phyloP scores from a whole-genome alignment of 2,888 invertebrate genomes.

The Lasioglossum marginatum region DNA sequence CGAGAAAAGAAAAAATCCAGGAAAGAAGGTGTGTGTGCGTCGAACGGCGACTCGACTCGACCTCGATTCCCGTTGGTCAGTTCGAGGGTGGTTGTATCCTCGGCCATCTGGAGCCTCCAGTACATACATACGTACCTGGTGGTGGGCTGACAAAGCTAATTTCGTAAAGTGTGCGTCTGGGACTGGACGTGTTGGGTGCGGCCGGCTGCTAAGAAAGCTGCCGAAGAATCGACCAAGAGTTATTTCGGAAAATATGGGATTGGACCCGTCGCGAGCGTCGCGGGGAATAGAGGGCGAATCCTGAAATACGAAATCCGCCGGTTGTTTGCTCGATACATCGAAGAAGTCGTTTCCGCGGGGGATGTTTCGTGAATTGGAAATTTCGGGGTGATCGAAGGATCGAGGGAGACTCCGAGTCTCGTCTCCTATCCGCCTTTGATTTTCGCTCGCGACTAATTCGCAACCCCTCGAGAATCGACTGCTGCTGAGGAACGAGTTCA shows the following conservation, averaged over 20 bases:
- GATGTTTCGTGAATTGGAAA: slow-evolving; percentile 34
- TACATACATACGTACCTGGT: slow-evolving; percentile 60
- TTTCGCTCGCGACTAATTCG: neutral
- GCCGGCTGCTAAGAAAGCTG: slow-evolving; percentile 21
- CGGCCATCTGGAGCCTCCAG: slow-evolving; percentile 32
- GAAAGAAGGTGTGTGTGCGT: neutral
- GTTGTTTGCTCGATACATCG: slow-evolving; percentile 33
- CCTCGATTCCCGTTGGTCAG: slow-evolving; percentile 37
- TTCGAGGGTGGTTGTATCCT: slow-evolving; percentile 25
- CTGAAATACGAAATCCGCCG: slow-evolving; percentile 40
- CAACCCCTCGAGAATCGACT: neutral
- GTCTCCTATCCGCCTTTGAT: neutral
- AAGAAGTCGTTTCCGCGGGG: slow-evolving; percentile 28
- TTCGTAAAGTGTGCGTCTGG: slow-evolving; percentile 77
- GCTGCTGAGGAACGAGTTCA: too few species aligned
- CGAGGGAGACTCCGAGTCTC: neutral
- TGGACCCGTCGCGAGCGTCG: slow-evolving; percentile 32
- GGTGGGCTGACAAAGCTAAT: slow-evolving; percentile 79
- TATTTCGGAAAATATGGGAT: slow-evolving; percentile 62
- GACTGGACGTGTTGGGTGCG: slow-evolving; percentile 69
- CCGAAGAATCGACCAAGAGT: neutral
- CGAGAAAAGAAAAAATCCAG: neutral
- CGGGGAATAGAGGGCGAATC: slow-evolving; percentile 36
- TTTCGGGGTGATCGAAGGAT: neutral
- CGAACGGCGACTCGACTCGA: slow-evolving; percentile 11